These are phyloP conservation scores for Hoplostethus atlanticus DNA, from an alignment of 2,797 vertebrate genomes.

Conservation along the genomic window DNA sequence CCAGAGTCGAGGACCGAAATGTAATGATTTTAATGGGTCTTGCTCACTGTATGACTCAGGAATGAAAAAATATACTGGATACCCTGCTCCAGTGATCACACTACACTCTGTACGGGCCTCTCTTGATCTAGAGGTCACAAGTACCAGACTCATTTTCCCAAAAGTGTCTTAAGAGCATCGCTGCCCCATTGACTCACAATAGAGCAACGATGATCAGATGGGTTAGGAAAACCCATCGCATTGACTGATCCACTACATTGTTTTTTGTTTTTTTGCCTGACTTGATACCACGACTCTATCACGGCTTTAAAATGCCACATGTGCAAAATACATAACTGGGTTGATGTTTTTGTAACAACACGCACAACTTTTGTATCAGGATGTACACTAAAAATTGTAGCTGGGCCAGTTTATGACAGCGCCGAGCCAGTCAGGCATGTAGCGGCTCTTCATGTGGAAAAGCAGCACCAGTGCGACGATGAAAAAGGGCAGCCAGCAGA, in stretches of 20 bases:
- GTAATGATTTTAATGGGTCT: slow-evolving; percentile 65
- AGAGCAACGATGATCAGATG: slow-evolving; percentile 17
- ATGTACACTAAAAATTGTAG: too few relatives aligned
- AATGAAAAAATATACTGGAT: slow-evolving; percentile 26
- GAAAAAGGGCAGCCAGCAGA: slow-evolving; percentile 99
- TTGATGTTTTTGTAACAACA: too few relatives aligned
- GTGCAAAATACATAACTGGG: too few relatives aligned
- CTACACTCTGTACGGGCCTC: slow-evolving; percentile 14
- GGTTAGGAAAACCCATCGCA: not conserved
- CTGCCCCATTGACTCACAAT: slow-evolving; percentile 10
- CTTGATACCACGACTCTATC: too few relatives aligned
- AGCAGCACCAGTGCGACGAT: slow-evolving; percentile 96
- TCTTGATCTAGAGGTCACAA: slow-evolving; percentile 44
- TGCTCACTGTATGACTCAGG: slow-evolving; percentile 38
- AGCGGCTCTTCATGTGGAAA: slow-evolving; percentile 92
- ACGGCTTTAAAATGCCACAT: slow-evolving; percentile 3
- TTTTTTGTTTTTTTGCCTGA: too few relatives aligned
- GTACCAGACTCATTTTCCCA: slow-evolving; percentile 58
- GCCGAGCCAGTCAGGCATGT: slow-evolving; percentile 92
- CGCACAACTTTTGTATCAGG: too few relatives aligned
- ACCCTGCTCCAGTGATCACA: slow-evolving; percentile 21
- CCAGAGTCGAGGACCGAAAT: slow-evolving; percentile 43
- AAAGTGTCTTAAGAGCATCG: slow-evolving; percentile 58
- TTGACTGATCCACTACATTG: not conserved
- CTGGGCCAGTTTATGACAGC: slow-evolving; percentile 94